These are phyloP conservation scores for Macrochelys suwanniensis DNA, from an alignment of 2,797 vertebrate species.

Conservation along the genomic window DNA sequence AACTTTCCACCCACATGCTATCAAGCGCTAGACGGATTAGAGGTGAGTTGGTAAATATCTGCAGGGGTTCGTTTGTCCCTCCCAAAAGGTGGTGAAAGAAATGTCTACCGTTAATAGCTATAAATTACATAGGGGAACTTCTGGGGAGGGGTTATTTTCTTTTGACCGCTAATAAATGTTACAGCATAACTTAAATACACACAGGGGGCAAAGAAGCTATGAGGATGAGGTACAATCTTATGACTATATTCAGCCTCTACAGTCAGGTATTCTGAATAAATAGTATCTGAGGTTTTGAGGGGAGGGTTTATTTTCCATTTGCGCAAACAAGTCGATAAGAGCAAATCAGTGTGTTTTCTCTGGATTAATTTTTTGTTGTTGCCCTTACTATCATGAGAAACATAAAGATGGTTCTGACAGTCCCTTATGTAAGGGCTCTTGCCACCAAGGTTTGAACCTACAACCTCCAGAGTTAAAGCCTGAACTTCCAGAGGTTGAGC, in stretches of 20 bases:
- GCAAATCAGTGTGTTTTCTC: slow-evolving; percentile 45
- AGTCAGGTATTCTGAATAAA: neutral
- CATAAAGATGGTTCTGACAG: neutral
- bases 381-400: neutral
- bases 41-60: neutral
- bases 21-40: neutral
- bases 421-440: neutral
- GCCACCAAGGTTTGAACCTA: neutral
- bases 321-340: neutral
- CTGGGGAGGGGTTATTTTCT: neutral
- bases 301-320: neutral
- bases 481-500: neutral
- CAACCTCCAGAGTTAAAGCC: neutral
- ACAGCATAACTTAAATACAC: neutral
- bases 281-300: neutral
- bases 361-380: slow-evolving; percentile 24
- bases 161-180: neutral
- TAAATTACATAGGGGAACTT: neutral
- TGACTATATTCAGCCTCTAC: neutral
- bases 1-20: neutral
- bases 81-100: neutral
- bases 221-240: neutral
- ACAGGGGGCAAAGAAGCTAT: neutral
- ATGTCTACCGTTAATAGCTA: neutral
- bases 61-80: neutral